A percentile compares a stretch with the other conserved stretches of the same genome.
phyloP scores from a whole-genome alignment of 2,888 invertebrate genomes.

The Luperina testacea region DNA sequence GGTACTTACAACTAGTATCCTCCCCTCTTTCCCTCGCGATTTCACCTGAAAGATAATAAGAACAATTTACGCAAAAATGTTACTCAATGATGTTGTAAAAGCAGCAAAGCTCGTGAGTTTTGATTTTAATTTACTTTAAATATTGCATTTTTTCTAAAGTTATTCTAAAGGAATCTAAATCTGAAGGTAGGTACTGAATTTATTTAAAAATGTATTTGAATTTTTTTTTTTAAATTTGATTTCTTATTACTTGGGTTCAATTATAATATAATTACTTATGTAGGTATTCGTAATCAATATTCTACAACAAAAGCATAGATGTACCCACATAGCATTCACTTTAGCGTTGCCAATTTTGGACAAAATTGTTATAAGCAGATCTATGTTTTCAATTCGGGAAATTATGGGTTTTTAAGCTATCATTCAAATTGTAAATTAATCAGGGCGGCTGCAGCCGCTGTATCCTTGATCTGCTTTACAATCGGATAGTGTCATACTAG shows the following conservation, averaged over 20 bases:
- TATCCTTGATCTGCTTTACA: conserved; percentile 29
- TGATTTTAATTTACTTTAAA: conserved; percentile 29
- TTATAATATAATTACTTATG: conserved; percentile 19
- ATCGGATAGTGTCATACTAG: not conserved
- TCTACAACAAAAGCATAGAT: conserved; percentile 84
- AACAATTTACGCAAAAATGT: conserved; percentile 56
- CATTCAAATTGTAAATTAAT: conserved; percentile 9
- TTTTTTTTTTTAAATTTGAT: not conserved
- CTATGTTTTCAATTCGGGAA: not conserved
- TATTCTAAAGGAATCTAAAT: conserved; percentile 2
- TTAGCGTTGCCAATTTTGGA: conserved; percentile 72
- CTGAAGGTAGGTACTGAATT: conserved; percentile 19
- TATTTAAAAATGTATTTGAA: not conserved
- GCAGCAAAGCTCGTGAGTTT: conserved; percentile 49
- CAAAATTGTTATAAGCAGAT: conserved; percentile 14
- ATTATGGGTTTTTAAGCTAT: not conserved
- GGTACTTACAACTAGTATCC: conserved; percentile 93
- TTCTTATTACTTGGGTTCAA: conserved; percentile 15
- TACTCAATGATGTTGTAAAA: conserved; percentile 23
- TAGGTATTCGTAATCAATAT: conserved; percentile 63
- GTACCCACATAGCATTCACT: conserved; percentile 81
- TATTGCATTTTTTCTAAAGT: conserved; percentile 21
- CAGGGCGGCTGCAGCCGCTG: conserved; percentile 25
- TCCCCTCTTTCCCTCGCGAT: conserved; percentile 93
- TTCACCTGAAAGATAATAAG: conserved; percentile 91